Evolutionary conservation across 2,888 invertebrate species (phyloP).

Genomic region (Glyphotaelius pellucidus): DNA sequence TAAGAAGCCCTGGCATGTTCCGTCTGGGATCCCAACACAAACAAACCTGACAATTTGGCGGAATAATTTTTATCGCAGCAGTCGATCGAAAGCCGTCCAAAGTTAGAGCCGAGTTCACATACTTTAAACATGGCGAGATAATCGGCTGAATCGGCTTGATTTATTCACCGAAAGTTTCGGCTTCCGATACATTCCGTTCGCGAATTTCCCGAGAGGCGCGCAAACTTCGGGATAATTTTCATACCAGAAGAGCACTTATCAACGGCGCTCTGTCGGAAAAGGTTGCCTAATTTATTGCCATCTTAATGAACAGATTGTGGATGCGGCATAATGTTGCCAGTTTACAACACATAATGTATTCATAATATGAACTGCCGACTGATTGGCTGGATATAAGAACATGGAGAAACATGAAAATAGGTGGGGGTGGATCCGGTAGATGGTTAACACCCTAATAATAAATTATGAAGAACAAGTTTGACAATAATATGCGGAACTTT

Average conservation of each 20-base stretch:
- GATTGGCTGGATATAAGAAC: slow-evolving; percentile 22
- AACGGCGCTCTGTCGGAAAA: slow-evolving; percentile 61
- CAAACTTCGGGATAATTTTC: slow-evolving; percentile 65
- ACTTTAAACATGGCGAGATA: slow-evolving; percentile 58
- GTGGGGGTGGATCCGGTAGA: neutral
- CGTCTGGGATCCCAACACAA: slow-evolving; percentile 32
- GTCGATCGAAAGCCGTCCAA: slow-evolving; percentile 52
- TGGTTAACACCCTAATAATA: neutral
- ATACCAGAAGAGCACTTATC: slow-evolving; percentile 59
- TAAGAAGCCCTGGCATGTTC: slow-evolving; percentile 9
- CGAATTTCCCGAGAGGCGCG: slow-evolving; percentile 52
- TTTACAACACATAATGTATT: slow-evolving; percentile 15
- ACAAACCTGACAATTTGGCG: slow-evolving; percentile 59
- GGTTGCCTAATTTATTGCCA: slow-evolving; percentile 62
- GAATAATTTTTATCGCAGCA: slow-evolving; percentile 60
- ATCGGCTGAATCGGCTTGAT: slow-evolving; percentile 65
- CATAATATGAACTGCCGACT: slow-evolving; percentile 6
- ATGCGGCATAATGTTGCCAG: slow-evolving; percentile 53
- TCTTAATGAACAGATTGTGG: slow-evolving; percentile 63
- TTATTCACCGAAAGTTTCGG: slow-evolving; percentile 65
- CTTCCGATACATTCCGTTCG: slow-evolving; percentile 66
- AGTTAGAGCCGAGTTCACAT: slow-evolving; percentile 43
- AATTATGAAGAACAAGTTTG: neutral
- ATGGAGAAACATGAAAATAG: neutral
- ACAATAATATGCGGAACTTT: too few relatives aligned